Base-by-base conservation (phyloP, 2,113 vertebrate species). In the Tetrax tetrax region DNA sequence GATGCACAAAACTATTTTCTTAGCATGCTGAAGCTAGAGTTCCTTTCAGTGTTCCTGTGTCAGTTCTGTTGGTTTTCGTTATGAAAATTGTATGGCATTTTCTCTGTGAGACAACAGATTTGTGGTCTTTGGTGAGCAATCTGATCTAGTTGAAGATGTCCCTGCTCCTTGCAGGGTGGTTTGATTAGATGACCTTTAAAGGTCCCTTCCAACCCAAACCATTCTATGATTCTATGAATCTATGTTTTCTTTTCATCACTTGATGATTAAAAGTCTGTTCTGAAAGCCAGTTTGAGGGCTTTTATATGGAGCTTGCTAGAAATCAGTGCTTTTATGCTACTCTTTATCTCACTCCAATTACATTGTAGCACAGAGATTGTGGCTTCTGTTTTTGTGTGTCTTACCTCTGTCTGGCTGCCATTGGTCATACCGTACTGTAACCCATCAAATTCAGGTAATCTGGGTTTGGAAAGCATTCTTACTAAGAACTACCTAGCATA, bases 371-470 rank as follows among this genome's bases (percentile, higher is more conserved):
- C 13, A 63, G 57, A 48, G n/a, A 48, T 64, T 31, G 8, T 9
- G 6, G 5, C 28, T 57, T 87, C 38, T 71, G 22, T 66, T 84
- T 75, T 10, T 41, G 27, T 23, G 13, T 56, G 22, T 56, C 48
- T 76, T 22, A 22, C 25, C 24, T 77, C 38, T 74, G 11, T 25
- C 50, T 59, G 25, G 4, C 41, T 82, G 59, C 43, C 14, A 2
- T 12, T 60, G 27, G 14, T 54, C 7, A 6, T 25, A 5, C 29
- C 0, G 0, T 47, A 29, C 33, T 1, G 0, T 10, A 53, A 22
- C 19, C 71, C n/a, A 47, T 20, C 41, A 71, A 43, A 29, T 41
- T 4, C 2, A 1, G 23, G 23, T 35, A 45, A 35, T 14, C 13
- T 54, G 38, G 31, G 12, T 50, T 83, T 57, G 48, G 23, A 71